Percentiles rank a stretch among this genome's conserved stretches.
Conservation (phyloP, 1,140 invertebrate species). For the Papilio machaon region DNA sequence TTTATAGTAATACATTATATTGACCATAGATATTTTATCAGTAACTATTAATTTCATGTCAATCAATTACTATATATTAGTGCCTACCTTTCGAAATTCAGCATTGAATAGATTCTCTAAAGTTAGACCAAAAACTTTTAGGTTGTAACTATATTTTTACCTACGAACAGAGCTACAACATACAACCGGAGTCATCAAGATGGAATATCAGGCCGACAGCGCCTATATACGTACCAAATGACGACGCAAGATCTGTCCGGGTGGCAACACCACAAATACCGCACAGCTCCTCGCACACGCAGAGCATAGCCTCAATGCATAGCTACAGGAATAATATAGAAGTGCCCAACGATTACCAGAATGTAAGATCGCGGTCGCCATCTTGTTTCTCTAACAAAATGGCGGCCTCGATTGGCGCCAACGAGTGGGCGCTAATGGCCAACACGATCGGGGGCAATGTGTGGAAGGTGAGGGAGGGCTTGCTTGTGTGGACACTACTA, state of each 20-base stretch:
- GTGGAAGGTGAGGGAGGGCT: constrained; percentile 82
- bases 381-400: constrained; percentile 81
- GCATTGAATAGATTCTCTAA: no score
- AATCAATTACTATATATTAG: no score
- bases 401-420: constrained; percentile 74
- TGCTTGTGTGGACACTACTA: constrained; percentile 54
- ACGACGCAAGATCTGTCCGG: constrained; percentile 61
- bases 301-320: constrained; percentile 79
- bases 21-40: no score
- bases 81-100: no score
- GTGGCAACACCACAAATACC: constrained; percentile 71
- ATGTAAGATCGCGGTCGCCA: constrained; percentile 78
- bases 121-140: background rate
- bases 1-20: background rate
- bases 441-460: constrained; percentile 67
- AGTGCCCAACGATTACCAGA: constrained; percentile 77
- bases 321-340: constrained; percentile 80
- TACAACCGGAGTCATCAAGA: constrained; percentile 70
- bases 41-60: no score
- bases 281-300: constrained; percentile 74
- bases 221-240: constrained; percentile 77
- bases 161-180: constrained; percentile 77
- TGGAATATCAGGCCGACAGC: constrained; percentile 74
- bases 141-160: constrained; percentile 53
- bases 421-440: constrained; percentile 77